phyloP scores from a whole-genome alignment of 2,797 vertebrate genomes.

The Pangasius sanitwongsei region DNA sequence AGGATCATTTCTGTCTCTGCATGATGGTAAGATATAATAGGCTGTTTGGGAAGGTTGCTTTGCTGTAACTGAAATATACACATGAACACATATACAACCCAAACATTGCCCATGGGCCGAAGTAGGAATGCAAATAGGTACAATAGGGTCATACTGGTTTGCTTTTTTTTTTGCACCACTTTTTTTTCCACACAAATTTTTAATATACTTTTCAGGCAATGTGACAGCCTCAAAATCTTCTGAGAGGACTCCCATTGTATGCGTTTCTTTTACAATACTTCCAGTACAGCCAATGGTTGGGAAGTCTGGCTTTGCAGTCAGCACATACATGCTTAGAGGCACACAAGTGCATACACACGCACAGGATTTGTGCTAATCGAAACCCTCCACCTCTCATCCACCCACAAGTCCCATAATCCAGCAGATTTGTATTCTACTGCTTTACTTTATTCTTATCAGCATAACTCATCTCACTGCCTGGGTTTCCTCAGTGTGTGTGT shows the following conservation, averaged over 20 bases:
- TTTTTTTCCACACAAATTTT: not conserved
- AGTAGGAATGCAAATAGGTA: not conserved
- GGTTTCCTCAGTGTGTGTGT: constrained; percentile 67
- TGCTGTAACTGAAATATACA: not conserved
- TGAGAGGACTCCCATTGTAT: not conserved
- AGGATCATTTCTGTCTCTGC: not conserved
- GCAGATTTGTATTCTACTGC: constrained; percentile 70
- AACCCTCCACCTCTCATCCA: constrained; percentile 48
- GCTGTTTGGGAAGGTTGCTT: not conserved
- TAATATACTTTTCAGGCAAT: not conserved
- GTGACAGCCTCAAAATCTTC: not conserved
- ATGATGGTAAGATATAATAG: not conserved
- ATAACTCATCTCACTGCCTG: constrained; percentile 75
- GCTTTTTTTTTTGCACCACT: not conserved
- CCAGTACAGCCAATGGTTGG: not conserved
- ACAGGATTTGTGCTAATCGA: constrained; percentile 39
- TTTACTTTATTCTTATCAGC: constrained; percentile 69
- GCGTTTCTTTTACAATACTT: not conserved
- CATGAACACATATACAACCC: not conserved
- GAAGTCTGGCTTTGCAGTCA: constrained; percentile 5
- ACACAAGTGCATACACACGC: constrained; percentile 17
- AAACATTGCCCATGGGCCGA: not conserved
- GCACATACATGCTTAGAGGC: constrained; percentile 38
- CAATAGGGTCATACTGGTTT: not conserved
- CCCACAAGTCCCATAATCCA: constrained; percentile 78